phyloP scores from a whole-genome alignment of 2,888 invertebrate genomes.

The Ochropacha duplaris region DNA sequence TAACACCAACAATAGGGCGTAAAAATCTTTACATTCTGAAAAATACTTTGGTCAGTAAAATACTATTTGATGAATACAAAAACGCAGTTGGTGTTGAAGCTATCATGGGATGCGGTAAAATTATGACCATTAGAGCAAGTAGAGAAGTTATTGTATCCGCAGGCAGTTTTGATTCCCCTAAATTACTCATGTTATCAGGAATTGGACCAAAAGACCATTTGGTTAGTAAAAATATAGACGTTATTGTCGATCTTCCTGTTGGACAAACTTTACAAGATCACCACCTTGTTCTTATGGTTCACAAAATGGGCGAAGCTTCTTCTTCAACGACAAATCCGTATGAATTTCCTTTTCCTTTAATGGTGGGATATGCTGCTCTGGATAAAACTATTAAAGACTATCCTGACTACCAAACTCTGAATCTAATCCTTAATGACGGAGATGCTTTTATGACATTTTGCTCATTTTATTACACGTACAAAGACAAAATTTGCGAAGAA shows the following conservation, averaged over 20 bases:
- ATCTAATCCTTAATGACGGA: constrained; percentile 25
- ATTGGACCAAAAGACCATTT: constrained; percentile 49
- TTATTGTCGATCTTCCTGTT: constrained; percentile 39
- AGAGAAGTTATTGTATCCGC: constrained; percentile 53
- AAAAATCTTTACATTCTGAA: constrained; percentile 41
- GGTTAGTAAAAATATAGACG: constrained; percentile 32
- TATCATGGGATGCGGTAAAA: constrained; percentile 16
- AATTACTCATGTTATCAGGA: constrained; percentile 55
- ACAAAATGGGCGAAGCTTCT: constrained; percentile 32
- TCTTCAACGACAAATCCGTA: constrained; percentile 31
- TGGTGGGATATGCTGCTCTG: constrained; percentile 45
- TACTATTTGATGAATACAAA: constrained; percentile 30
- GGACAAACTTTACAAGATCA: constrained; percentile 57
- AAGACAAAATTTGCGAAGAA: constrained; percentile 37
- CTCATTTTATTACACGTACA: constrained; percentile 32
- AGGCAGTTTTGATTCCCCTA: constrained; percentile 49
- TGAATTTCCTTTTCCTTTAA: constrained; percentile 39
- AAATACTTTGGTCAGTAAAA: constrained; percentile 37
- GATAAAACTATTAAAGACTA: constrained; percentile 35
- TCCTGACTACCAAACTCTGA: constrained; percentile 50
- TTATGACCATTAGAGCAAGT: constrained; percentile 23
- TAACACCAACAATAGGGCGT: constrained; percentile 31
- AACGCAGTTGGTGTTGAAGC: constrained; percentile 43
- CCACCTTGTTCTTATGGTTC: constrained; percentile 36
- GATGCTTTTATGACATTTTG: constrained; percentile 27